Evolutionary conservation across 2,888 invertebrate species (phyloP).

Genomic region (Agrenia bidenticulata): DNA sequence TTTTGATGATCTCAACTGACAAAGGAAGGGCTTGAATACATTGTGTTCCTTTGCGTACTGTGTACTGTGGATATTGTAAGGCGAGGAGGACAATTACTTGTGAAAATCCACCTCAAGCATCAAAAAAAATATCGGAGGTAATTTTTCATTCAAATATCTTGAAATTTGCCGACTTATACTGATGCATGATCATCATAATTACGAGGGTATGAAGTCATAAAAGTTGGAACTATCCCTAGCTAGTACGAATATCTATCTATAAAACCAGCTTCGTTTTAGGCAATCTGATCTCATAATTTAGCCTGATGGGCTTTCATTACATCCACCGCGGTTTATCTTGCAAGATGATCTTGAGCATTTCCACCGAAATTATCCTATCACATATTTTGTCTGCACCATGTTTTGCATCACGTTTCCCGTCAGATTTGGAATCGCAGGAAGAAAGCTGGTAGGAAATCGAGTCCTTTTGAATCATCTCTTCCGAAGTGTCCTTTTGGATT

Average conservation of each 20-base stretch:
- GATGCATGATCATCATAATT: constrained; percentile 8
- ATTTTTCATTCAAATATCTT: constrained; percentile 10
- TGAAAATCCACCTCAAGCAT: constrained; percentile 3
- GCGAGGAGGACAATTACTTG: too few species aligned
- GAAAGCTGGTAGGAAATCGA: too few species aligned
- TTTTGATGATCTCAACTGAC: background rate
- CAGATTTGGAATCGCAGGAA: too few species aligned
- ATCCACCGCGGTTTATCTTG: constrained; percentile 3
- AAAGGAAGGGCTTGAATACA: too few species aligned
- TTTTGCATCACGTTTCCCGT: background rate
- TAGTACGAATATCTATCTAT: background rate
- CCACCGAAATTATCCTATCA: too few species aligned
- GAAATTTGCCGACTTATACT: constrained; percentile 7
- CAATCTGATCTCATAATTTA: constrained; percentile 45
- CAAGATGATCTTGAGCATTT: background rate
- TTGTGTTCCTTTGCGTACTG: background rate
- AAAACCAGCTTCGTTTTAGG: constrained; percentile 48
- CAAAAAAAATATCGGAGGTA: constrained; percentile 10
- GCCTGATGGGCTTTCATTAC: constrained; percentile 7
- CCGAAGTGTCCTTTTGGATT: too few species aligned
- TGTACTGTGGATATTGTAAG: background rate
- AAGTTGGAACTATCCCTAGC: constrained; percentile 23
- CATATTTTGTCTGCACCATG: too few species aligned
- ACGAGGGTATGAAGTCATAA: constrained; percentile 40
- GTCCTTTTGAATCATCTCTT: too few species aligned